Evolutionary conservation across 2,113 vertebrate genomes (phyloP), one percentile per base, ranked within the genome.

Genomic region (Percina caprodes): DNA sequence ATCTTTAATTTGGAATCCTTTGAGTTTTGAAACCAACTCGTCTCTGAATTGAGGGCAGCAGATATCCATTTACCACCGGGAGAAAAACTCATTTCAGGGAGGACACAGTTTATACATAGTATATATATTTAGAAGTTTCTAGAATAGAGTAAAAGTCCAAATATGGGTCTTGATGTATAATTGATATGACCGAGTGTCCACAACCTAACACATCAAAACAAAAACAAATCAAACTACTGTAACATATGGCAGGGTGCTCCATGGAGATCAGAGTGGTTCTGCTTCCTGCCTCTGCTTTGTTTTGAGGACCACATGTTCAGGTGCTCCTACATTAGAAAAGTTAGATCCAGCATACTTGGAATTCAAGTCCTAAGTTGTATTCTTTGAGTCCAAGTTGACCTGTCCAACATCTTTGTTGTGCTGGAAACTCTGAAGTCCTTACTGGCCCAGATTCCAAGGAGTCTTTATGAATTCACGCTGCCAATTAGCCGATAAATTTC

Each of bases 401-500:
- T 49, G 67, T 60, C 79, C 76, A 63, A 46, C 39, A 45, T 87
- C 35, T 77, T 68, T 68, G 68, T 66, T 77, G 66, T 30, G 24
- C 58, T 80, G 73, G 63, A 83, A 80, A 68, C 35, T 39, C 33
- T 81, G 54, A 76, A 69, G 59, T 39, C 55, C 69, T 49, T 3
- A 51, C 59, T 79, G 82, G 60, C 77, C 62, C 74, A 75, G 67
- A 79, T 83, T 74, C 54, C 60, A 49, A 42, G 8, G n/a, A 33
- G 42, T 82, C 49, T 73, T 61, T 61, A 52, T 51, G 51, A 69
- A 35, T 67, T 66, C 59, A 67, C n/a, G 5, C 46, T 42, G 55
- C 30, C 74, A 79, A 46, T 79, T 69, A 71, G 55, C 61, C 16
- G 18, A 26, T 58, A 18, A 66, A 84, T 75, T 72, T 82, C 82